A percentile compares a stretch with the other conserved stretches of the same genome.
phyloP scores from a whole-genome alignment of 2,113 vertebrate species.

The Pelecanoides urinatrix region DNA sequence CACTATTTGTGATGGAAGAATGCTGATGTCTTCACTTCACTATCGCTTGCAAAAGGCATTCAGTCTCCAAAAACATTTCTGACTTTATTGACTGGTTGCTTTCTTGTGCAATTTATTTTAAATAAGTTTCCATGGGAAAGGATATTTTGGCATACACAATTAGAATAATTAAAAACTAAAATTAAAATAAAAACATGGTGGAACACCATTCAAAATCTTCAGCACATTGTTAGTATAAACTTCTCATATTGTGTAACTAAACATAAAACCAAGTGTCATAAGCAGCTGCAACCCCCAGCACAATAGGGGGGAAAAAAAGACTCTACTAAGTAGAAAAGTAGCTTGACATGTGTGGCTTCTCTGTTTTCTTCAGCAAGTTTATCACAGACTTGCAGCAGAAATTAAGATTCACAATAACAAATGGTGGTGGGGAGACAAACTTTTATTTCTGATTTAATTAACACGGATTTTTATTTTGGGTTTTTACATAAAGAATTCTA shows the following conservation, averaged over 20 bases:
- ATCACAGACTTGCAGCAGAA: neutral
- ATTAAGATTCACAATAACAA: neutral
- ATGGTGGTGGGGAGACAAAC: neutral
- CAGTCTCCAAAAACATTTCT: neutral
- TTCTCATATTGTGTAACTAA: neutral
- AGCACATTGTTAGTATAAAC: neutral
- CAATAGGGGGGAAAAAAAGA: rapidly evolving
- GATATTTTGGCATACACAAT: neutral
- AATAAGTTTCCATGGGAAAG: neutral
- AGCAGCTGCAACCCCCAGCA: neutral
- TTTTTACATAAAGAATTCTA: neutral
- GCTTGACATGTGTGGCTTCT: neutral
- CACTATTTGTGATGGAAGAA: neutral
- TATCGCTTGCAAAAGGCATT: neutral
- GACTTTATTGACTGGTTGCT: neutral
- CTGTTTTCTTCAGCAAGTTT: neutral
- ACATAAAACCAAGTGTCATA: neutral
- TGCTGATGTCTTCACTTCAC: neutral
- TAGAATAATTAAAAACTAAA: neutral
- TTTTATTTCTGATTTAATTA: neutral
- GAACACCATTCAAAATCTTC: neutral
- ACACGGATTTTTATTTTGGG: neutral
- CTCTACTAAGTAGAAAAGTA: neutral
- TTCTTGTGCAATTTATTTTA: neutral
- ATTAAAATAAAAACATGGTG: neutral